Evolutionary conservation across 2,113 vertebrate species (phyloP).

Genomic region (Scalopus aquaticus): DNA sequence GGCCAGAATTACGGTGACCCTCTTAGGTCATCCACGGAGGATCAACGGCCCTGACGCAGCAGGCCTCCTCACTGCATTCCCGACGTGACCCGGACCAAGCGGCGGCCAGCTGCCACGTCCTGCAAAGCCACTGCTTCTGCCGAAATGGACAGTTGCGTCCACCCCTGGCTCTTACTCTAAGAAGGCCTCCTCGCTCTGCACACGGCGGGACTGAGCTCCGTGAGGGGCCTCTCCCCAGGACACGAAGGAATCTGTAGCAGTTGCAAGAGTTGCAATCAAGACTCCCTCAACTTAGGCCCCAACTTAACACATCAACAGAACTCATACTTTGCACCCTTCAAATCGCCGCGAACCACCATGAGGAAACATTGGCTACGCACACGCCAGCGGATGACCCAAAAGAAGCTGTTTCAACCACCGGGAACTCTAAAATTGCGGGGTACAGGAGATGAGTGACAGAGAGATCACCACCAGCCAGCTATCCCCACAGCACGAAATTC

Average conservation of each 20-base stretch:
- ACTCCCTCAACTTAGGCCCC: background rate
- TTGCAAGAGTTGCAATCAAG: constrained; percentile 18
- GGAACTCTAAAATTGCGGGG: background rate
- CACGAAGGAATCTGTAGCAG: background rate
- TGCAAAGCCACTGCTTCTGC: background rate
- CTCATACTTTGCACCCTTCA: background rate
- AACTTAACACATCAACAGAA: background rate
- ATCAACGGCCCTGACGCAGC: no score
- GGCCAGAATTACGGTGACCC: background rate
- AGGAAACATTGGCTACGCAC: constrained; percentile 9
- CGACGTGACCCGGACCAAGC: background rate
- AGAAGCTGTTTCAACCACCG: constrained; percentile 23
- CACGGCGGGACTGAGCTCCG: background rate
- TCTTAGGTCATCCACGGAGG: no score
- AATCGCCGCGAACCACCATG: background rate
- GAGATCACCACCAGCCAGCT: constrained; percentile 19
- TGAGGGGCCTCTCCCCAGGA: background rate
- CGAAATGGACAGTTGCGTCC: background rate
- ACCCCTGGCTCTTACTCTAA: background rate
- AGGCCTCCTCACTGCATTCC: no score
- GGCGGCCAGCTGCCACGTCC: background rate
- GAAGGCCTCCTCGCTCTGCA: background rate
- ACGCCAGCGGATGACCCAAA: constrained; percentile 7
- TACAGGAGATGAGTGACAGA: background rate
- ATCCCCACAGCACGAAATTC: background rate